These are phyloP conservation scores for Trematomus bernacchii DNA, from an alignment of 2,797 vertebrate genomes.

Conservation along the genomic window DNA sequence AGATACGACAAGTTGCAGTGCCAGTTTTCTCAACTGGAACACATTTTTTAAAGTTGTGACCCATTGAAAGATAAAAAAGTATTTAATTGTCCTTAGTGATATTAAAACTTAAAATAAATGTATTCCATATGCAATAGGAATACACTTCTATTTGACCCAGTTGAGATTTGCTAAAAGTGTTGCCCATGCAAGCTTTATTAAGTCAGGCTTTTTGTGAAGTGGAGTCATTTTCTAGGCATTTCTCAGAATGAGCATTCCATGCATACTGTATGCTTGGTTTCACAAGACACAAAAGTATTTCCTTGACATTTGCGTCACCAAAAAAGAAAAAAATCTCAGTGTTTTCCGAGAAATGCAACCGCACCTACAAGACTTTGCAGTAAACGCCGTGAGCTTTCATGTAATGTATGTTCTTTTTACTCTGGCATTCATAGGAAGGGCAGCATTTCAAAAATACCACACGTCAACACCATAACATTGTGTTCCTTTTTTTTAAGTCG, in stretches of 20 bases:
- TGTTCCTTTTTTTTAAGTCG: slow-evolving; percentile 51
- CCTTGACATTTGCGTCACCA: slow-evolving; percentile 39
- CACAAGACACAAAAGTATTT: slow-evolving; percentile 37
- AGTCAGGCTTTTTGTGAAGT: slow-evolving; percentile 18
- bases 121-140: slow-evolving; percentile 41
- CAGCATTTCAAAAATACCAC: slow-evolving; percentile 50
- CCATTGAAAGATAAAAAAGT: not conserved
- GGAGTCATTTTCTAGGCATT: slow-evolving; percentile 26
- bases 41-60: slow-evolving; percentile 46
- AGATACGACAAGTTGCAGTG: slow-evolving; percentile 46
- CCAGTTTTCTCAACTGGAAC: slow-evolving; percentile 59
- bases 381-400: not conserved
- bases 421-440: slow-evolving; percentile 41
- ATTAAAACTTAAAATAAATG: slow-evolving; percentile 16
- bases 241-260: slow-evolving; percentile 50
- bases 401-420: slow-evolving; percentile 25
- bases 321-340: slow-evolving; percentile 1
- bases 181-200: not conserved
- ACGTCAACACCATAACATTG: slow-evolving; percentile 41
- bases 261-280: slow-evolving; percentile 32
- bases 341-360: slow-evolving; percentile 50
- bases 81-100: not conserved
- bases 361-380: slow-evolving; percentile 41
- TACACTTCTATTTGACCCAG: slow-evolving; percentile 26
- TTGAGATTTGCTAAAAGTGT: slow-evolving; percentile 33